A percentile compares a stretch with the other conserved stretches of the same genome.
phyloP scores from a whole-genome alignment of 2,888 invertebrate genomes.

The Elgonia sp. region DNA sequence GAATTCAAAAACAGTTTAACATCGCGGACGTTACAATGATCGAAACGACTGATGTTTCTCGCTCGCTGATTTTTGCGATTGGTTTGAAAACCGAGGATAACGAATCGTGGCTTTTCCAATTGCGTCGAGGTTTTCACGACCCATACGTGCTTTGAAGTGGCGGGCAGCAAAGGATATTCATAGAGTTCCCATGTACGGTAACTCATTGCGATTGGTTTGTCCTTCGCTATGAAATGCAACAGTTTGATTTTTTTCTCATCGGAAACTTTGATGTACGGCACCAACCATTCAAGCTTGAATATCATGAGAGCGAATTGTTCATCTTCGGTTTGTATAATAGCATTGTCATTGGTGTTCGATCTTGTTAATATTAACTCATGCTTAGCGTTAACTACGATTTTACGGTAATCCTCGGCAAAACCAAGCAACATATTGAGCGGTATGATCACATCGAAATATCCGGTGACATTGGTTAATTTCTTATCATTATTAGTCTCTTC shows the following conservation, averaged over 20 bases:
- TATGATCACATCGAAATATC: conserved; percentile 61
- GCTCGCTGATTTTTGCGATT: conserved; percentile 80
- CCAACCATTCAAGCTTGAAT: conserved; percentile 30
- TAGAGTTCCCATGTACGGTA: conserved; percentile 9
- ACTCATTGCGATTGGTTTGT: conserved; percentile 69
- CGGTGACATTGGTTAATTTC: conserved; percentile 32
- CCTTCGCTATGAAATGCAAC: conserved; percentile 55
- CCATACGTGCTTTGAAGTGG: conserved; percentile 81
- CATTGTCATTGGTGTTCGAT: conserved; percentile 15
- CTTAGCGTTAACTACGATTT: conserved; percentile 60
- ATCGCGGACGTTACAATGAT: not conserved
- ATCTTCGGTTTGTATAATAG: conserved; percentile 16
- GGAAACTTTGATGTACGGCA: conserved; percentile 9
- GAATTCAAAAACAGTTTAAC: conserved; percentile 23
- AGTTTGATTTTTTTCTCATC: conserved; percentile 23
- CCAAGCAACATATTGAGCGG: conserved; percentile 51
- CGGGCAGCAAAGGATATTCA: conserved; percentile 71
- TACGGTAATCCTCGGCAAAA: conserved; percentile 70
- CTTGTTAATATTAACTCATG: conserved; percentile 25
- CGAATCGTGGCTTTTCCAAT: conserved; percentile 82
- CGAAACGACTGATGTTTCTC: conserved; percentile 74
- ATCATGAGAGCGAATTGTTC: conserved; percentile 16
- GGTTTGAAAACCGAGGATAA: conserved; percentile 82
- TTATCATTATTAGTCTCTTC: conserved; percentile 18
- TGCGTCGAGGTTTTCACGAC: conserved; percentile 81